Conservation (phyloP, 2,888 invertebrate species). For the Chirona hameri region DNA sequence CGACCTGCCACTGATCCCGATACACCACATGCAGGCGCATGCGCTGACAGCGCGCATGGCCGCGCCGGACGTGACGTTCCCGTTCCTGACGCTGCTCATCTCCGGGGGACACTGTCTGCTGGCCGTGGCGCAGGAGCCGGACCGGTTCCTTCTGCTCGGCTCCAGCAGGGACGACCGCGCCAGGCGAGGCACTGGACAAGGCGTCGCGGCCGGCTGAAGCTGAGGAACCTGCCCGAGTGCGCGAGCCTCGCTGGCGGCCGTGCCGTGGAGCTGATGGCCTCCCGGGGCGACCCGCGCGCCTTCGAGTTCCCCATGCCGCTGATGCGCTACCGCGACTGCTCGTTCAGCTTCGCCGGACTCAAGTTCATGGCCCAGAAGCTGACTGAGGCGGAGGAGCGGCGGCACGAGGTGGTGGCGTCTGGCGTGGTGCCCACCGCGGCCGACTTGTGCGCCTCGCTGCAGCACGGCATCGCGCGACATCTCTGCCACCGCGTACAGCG, state of each 20-base stretch:
- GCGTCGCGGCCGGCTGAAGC: conserved; percentile 82
- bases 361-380: conserved; percentile 59
- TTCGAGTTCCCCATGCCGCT: conserved; percentile 67
- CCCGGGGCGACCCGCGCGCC: conserved; percentile 59
- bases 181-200: conserved; percentile 92
- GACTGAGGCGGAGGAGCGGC: conserved; percentile 57
- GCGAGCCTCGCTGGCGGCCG: conserved; percentile 72
- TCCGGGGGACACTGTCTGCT: conserved; percentile 92
- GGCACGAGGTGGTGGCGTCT: not conserved
- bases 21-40: conserved; percentile 99
- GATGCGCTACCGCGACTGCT: conserved; percentile 66
- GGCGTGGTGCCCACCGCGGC: conserved; percentile 59
- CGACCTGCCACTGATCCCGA: conserved; percentile 72
- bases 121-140: conserved; percentile 64
- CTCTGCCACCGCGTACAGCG: conserved; percentile 76
- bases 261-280: conserved; percentile 79
- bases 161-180: conserved; percentile 75
- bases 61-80: conserved; percentile 63
- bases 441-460: conserved; percentile 83
- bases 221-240: conserved; percentile 71
- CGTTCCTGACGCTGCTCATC: conserved; percentile 81
- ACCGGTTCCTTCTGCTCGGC: conserved; percentile 76
- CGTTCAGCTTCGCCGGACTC: conserved; percentile 86
- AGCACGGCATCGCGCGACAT: conserved; percentile 69
- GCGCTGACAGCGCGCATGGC: conserved; percentile 81